Percentiles rank a stretch among this genome's conserved stretches.
phyloP scores from a whole-genome alignment of 1,140 invertebrate species.

The Plodia interpunctella region DNA sequence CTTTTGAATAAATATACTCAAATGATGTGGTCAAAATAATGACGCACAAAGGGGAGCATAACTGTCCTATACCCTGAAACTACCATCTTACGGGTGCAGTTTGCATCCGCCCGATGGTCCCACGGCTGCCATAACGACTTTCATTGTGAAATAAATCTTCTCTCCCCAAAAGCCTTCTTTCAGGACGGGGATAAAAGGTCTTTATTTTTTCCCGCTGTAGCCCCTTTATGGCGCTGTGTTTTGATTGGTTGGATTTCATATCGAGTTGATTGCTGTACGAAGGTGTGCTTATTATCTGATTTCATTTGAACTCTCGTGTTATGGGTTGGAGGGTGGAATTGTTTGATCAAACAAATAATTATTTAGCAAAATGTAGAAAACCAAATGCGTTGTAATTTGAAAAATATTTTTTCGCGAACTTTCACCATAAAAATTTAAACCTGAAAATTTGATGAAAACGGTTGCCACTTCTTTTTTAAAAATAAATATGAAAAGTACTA shows the following conservation, averaged over 20 bases:
- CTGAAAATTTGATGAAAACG: too few species aligned
- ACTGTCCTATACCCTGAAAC: not conserved
- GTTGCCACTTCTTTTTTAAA: not conserved
- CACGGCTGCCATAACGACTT: slow-evolving; percentile 67
- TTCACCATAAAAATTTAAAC: too few species aligned
- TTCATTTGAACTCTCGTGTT: slow-evolving; percentile 2
- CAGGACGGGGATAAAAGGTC: slow-evolving; percentile 60
- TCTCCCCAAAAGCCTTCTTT: slow-evolving; percentile 59
- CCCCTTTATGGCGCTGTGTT: slow-evolving; percentile 55
- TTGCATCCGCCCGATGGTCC: slow-evolving; percentile 56
- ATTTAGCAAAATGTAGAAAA: too few species aligned
- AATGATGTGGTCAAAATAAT: slow-evolving; percentile 9
- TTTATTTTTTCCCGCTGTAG: slow-evolving; percentile 66
- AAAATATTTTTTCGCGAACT: too few species aligned
- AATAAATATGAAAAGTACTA: not conserved
- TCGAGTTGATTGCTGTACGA: slow-evolving; percentile 32
- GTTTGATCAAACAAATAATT: too few species aligned
- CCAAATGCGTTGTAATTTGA: too few species aligned
- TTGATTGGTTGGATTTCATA: slow-evolving; percentile 59
- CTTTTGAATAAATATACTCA: slow-evolving; percentile 14
- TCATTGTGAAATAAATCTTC: slow-evolving; percentile 71
- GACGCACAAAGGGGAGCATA: not conserved
- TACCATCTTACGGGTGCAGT: slow-evolving; percentile 29
- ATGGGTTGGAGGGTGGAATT: not conserved
- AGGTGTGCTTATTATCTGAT: slow-evolving; percentile 5